A percentile compares a stretch with the other conserved stretches of the same genome.
These are phyloP conservation scores for Micronisus gabar DNA, from an alignment of 2,113 vertebrate species.

Conservation along the genomic window DNA sequence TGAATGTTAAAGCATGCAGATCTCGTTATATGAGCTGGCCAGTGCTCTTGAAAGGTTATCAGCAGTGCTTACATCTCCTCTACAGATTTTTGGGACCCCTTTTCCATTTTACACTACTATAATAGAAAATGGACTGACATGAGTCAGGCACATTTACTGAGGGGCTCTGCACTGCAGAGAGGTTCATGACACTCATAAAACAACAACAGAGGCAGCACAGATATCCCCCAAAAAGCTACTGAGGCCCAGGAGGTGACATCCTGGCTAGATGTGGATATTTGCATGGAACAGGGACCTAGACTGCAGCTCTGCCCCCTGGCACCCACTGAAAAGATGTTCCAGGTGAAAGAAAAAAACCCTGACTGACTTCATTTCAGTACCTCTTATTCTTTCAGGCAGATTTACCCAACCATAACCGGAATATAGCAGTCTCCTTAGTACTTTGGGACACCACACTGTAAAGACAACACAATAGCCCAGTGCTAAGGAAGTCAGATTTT, in stretches of 20 bases:
- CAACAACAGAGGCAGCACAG: background rate
- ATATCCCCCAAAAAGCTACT: rapidly evolving
- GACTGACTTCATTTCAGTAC: background rate
- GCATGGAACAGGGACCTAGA: background rate
- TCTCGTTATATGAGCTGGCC: background rate
- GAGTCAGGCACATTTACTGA: background rate
- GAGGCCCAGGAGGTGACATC: background rate
- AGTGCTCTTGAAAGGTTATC: background rate
- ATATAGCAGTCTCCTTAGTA: background rate
- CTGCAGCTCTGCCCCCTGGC: background rate
- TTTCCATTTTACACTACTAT: background rate
- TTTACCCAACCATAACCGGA: background rate
- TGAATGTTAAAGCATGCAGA: background rate
- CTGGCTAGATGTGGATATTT: background rate
- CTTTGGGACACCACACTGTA: background rate
- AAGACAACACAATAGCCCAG: background rate
- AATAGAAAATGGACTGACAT: background rate
- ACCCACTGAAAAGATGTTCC: background rate
- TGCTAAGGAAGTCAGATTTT: background rate
- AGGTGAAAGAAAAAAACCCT: background rate
- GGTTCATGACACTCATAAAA: background rate
- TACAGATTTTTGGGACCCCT: background rate
- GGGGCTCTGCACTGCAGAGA: background rate
- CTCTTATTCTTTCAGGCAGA: background rate
- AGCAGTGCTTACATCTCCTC: background rate